phyloP scores from a whole-genome alignment of 1,140 invertebrate species.

The Drosophila pseudoobscura region DNA sequence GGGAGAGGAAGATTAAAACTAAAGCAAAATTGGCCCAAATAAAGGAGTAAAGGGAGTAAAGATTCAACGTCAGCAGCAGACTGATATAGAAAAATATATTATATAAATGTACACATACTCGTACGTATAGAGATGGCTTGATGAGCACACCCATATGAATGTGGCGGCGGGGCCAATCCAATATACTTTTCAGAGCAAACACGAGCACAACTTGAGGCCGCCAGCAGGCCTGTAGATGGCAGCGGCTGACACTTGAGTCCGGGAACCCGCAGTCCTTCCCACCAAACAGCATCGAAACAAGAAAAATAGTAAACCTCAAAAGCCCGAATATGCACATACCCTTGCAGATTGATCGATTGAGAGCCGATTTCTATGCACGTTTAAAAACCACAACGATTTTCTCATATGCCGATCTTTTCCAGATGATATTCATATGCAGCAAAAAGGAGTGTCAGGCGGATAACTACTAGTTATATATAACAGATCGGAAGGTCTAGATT shows the following conservation, averaged over 20 bases:
- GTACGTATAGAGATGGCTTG: not conserved
- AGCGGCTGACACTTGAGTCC: constrained; percentile 53
- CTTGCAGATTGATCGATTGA: too few species aligned
- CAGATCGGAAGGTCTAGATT: too few species aligned
- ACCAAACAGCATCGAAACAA: not conserved
- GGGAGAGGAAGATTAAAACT: constrained; percentile 21
- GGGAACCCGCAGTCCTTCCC: constrained; percentile 3
- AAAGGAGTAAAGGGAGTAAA: constrained; percentile 22
- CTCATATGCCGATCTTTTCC: too few species aligned
- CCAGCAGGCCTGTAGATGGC: constrained; percentile 28
- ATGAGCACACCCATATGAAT: constrained; percentile 19
- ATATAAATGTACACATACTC: constrained; percentile 5
- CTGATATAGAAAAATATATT: constrained; percentile 21
- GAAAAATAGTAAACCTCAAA: too few species aligned
- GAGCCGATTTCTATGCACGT: too few species aligned
- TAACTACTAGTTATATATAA: too few species aligned
- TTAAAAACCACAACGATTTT: too few species aligned
- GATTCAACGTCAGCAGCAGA: constrained; percentile 57
- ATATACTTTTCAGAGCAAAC: constrained; percentile 80
- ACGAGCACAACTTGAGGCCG: constrained; percentile 64
- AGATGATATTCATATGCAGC: too few species aligned
- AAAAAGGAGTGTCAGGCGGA: too few species aligned
- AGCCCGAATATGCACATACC: too few species aligned
- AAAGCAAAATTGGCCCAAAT: constrained; percentile 14
- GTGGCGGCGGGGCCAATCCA: constrained; percentile 55